Percentiles rank a stretch among this genome's conserved stretches.
These are phyloP conservation scores for Epizoanthus rinbou DNA, from an alignment of 92 coral and sea anemone genomes.

Conservation along the genomic window DNA sequence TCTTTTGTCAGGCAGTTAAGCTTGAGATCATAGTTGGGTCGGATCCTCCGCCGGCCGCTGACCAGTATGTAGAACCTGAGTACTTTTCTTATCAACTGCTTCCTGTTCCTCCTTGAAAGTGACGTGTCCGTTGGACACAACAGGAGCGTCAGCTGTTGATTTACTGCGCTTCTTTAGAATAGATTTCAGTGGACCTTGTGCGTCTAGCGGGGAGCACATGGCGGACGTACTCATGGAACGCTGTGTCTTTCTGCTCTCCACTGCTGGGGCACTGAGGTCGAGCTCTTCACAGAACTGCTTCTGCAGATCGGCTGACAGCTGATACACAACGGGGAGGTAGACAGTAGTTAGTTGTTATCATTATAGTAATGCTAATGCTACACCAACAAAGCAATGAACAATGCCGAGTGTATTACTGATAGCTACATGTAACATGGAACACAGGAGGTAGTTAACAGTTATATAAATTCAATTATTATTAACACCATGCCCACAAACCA, in stretches of 20 bases:
- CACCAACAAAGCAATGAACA: no score
- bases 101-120: constrained; percentile 24
- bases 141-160: constrained; percentile 22
- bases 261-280: not conserved
- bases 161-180: constrained; percentile 35
- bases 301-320: constrained; percentile 37
- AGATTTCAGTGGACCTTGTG: constrained; percentile 10
- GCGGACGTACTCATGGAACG: constrained; percentile 33
- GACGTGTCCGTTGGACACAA: constrained; percentile 32
- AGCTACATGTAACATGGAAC: no score
- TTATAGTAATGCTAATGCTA: no score
- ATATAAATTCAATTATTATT: no score
- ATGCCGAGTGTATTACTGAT: no score
- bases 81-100: constrained; percentile 15
- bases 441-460: no score
- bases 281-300: constrained; percentile 39
- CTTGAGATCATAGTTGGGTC: not conserved
- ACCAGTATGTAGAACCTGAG: not conserved
- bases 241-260: not conserved
- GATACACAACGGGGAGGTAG: not conserved
- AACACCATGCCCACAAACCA: no score
- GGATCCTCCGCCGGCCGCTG: no score
- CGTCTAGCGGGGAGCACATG: constrained; percentile 5
- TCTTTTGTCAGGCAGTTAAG: no score
- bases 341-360: no score